These are phyloP conservation scores for Beris chalybata DNA, from an alignment of 2,888 invertebrate species.

Conservation along the genomic window DNA sequence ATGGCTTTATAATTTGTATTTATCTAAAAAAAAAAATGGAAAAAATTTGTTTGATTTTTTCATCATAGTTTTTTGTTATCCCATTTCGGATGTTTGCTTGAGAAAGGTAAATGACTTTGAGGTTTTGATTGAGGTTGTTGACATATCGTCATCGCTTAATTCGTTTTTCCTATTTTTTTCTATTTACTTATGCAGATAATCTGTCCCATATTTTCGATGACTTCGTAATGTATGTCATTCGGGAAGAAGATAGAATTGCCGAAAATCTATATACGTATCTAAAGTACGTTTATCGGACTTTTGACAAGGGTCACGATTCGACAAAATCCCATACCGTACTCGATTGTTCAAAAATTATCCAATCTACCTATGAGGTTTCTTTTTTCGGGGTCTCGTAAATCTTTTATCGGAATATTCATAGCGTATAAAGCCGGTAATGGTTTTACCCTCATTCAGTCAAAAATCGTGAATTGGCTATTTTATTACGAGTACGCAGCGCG, in stretches of 20 bases:
- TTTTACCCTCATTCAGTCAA: conserved; percentile 16
- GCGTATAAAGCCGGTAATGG: conserved; percentile 6
- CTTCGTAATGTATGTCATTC: conserved; percentile 9
- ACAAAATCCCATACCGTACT: too few relatives aligned
- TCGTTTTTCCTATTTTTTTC: too few relatives aligned
- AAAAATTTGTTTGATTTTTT: background rate
- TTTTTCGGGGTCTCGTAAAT: too few relatives aligned
- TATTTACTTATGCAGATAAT: conserved; percentile 25
- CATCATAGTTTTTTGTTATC: conserved; percentile 10
- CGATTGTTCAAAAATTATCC: too few relatives aligned
- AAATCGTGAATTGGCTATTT: conserved; percentile 22
- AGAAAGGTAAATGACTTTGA: conserved; percentile 26
- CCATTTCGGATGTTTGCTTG: background rate
- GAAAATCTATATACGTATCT: conserved; percentile 1
- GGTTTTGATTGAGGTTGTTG: conserved; percentile 22
- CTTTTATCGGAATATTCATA: background rate
- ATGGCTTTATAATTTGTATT: conserved; percentile 1
- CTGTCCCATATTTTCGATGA: conserved; percentile 14
- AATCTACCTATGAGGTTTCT: too few relatives aligned
- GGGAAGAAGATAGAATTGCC: background rate
- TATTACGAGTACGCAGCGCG: background rate
- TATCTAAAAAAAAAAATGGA: background rate
- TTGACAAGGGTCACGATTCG: conserved; percentile 18
- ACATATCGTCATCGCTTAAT: conserved; percentile 23
- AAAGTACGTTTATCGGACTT: background rate